Evolutionary conservation across 1,140 invertebrate genomes (phyloP), one percentile per base, ranked within the genome.

Genomic region (Stenopsyche tienmushanensis): DNA sequence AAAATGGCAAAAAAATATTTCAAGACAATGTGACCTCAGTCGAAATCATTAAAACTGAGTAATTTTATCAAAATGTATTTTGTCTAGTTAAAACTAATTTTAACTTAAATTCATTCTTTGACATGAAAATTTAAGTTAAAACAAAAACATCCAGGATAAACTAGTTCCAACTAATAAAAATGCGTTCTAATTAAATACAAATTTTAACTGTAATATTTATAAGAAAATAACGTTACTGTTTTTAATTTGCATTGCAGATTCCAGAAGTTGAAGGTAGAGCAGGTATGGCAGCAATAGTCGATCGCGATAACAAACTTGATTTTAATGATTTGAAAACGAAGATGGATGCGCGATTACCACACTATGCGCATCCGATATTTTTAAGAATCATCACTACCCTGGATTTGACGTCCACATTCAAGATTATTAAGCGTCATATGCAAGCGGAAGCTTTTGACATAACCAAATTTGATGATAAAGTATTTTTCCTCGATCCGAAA

Each of bases 381-480:
- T 73, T 98, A n/a, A 81, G 96, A 58, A 80, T 97, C 23, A 76
- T 95, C 20, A 82, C 87, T 24, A 79, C 88, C 73, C 82, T 96
- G 18, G 90, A 93, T 0, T 82, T 92, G 45, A 98, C 96, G 47
- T 92, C 90, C 10, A 97, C 95, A 0, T 97, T 92, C 74, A 98
- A 98, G 77, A 75, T 97, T 65, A 91, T 91, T 73, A 98, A 98
- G 76, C 83, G 83, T 13, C 87, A 93, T 72, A 78, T 97, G 10
- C 87, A 93, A 73, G 78, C 78, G 70, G 90, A 96, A 72, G 91
- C 88, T 0, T 97, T 88, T 73, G 80, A 96, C 74, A 58, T 84
- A 41, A 76, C 75, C 20, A 73, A 82, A 66, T 76, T 89, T 5
- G 80, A 83, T 29, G 92, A 96, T 79, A 81, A 83, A 21, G 70